Percentiles rank a stretch among this genome's conserved stretches.
Evolutionary conservation across 2,797 vertebrate genomes (phyloP).

Genomic region (Anniella stebbinsi): DNA sequence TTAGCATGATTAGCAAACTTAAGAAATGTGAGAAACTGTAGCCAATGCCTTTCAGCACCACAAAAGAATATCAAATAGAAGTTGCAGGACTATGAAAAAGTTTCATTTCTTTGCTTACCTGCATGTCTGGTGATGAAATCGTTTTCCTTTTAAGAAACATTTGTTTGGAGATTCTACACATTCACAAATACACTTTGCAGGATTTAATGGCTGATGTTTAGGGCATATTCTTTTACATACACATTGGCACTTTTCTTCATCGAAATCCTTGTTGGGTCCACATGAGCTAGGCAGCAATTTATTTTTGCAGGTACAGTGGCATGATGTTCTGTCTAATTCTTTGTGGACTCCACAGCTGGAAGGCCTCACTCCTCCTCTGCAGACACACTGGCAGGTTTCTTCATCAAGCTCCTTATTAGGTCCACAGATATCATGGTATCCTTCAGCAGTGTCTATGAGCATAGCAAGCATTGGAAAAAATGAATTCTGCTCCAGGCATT

Average conservation of each 20-base stretch:
- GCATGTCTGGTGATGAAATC: constrained; percentile 93
- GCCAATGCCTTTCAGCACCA: background rate
- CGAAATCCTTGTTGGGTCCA: constrained; percentile 86
- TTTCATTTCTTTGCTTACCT: constrained; percentile 81
- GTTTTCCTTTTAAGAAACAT: constrained; percentile 92
- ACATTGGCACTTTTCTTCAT: constrained; percentile 91
- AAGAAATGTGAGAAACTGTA: background rate
- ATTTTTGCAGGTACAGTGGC: constrained; percentile 90
- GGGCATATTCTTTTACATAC: constrained; percentile 89
- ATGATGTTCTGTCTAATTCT: constrained; percentile 87
- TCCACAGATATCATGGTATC: constrained; percentile 86
- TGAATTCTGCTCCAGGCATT: background rate
- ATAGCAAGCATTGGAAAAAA: constrained; percentile 26
- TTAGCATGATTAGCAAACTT: background rate
- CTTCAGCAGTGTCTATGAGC: constrained; percentile 79
- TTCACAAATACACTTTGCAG: constrained; percentile 90
- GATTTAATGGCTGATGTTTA: constrained; percentile 90
- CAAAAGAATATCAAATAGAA: background rate
- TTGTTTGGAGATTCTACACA: constrained; percentile 93
- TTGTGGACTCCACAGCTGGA: constrained; percentile 87
- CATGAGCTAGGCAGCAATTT: constrained; percentile 79
- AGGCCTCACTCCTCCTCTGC: constrained; percentile 78
- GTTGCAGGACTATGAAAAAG: background rate
- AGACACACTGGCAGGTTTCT: constrained; percentile 93
- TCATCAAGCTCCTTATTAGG: constrained; percentile 91